Evolutionary conservation across 2,113 vertebrate species (phyloP).

Genomic region (Argyrosomus japonicus): DNA sequence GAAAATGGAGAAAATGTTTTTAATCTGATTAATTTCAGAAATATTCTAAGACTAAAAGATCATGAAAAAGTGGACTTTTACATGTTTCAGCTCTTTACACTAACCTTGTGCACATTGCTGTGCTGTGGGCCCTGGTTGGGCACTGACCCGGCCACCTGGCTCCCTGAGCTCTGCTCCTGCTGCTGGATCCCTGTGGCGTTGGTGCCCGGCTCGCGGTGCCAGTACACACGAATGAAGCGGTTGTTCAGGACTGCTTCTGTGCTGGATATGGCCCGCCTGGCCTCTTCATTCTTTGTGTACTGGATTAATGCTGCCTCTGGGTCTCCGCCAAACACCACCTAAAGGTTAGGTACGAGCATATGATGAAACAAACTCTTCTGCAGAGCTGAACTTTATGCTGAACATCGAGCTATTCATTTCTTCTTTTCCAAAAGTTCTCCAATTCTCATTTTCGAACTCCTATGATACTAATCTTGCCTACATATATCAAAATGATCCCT

Average conservation of each 20-base stretch:
- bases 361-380: neutral
- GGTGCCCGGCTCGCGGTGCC: constrained; percentile 90
- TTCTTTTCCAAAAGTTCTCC: neutral
- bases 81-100: neutral
- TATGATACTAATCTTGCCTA: too few relatives aligned
- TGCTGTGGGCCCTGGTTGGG: constrained; percentile 77
- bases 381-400: neutral
- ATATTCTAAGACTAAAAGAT: neutral
- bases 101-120: constrained; percentile 81
- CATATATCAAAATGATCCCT: neutral
- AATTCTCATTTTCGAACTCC: neutral
- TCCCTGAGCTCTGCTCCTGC: constrained; percentile 82
- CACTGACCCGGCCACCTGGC: constrained; percentile 19
- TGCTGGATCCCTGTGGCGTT: constrained; percentile 69
- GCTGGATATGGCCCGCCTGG: constrained; percentile 94
- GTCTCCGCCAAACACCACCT: constrained; percentile 97
- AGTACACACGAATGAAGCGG: constrained; percentile 94
- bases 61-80: neutral
- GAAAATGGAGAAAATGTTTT: neutral
- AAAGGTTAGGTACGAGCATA: neutral
- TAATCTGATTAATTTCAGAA: neutral
- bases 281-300: constrained; percentile 93
- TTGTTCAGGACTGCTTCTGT: constrained; percentile 96
- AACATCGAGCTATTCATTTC: neutral
- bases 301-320: constrained; percentile 96